Evolutionary conservation across 23 tunicate genomes (phyloP).

Genomic region (Styela clava): DNA sequence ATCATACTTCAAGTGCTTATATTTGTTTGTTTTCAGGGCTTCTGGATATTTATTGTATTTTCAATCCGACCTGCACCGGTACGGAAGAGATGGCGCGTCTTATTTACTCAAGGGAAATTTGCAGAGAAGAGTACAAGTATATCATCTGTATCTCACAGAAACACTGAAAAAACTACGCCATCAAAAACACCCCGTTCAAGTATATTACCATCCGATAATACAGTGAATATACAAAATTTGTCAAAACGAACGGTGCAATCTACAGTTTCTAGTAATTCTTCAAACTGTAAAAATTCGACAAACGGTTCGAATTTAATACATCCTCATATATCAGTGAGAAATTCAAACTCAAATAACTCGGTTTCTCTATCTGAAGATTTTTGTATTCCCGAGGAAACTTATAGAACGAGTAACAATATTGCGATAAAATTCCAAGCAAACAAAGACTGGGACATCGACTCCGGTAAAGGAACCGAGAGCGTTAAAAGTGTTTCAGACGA

Average conservation of each 20-base stretch:
- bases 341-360: background rate
- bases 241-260: background rate
- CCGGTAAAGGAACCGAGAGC: background rate
- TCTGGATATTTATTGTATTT: slow-evolving; percentile 86
- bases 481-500: background rate
- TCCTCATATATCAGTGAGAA: background rate
- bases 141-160: slow-evolving; percentile 5
- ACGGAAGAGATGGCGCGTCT: slow-evolving; percentile 41
- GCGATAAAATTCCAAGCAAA: background rate
- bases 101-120: slow-evolving; percentile 13
- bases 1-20: too few species aligned
- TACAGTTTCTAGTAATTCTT: background rate
- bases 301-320: background rate
- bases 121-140: background rate
- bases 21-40: slow-evolving; percentile 44
- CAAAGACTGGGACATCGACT: background rate
- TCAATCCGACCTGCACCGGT: slow-evolving; percentile 62
- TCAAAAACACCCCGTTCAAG: background rate
- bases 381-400: background rate
- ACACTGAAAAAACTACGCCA: background rate
- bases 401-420: background rate
- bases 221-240: background rate
- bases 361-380: background rate
- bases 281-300: background rate
- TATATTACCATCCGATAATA: background rate